A percentile compares a stretch with the other conserved stretches of the same genome.
These are phyloP conservation scores for Rhynchonycteris naso DNA, from an alignment of 2,797 vertebrate species.

Conservation along the genomic window DNA sequence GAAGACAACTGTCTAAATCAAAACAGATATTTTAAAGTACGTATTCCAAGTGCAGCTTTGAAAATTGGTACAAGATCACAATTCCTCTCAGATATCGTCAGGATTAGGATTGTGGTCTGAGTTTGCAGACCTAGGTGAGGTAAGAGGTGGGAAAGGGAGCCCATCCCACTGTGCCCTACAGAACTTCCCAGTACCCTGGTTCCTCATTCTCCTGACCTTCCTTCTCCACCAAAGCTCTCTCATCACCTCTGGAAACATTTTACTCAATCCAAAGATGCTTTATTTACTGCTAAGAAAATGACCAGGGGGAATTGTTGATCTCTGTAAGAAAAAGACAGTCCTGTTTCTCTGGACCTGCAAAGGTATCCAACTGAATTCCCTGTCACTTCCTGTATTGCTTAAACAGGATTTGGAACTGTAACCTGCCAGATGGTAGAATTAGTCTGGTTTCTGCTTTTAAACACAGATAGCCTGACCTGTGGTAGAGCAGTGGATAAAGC, in stretches of 20 bases:
- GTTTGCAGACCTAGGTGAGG: too few species aligned
- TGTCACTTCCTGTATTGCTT: background rate
- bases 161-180: background rate
- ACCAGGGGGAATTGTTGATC: background rate
- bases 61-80: background rate
- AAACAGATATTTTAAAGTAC: constrained; percentile 24
- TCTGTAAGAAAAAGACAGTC: background rate
- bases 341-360: background rate
- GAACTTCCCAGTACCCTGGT: background rate
- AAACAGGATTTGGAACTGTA: background rate
- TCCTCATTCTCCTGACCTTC: background rate
- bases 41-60: background rate
- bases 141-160: background rate
- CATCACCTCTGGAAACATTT: background rate
- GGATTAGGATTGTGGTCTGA: background rate
- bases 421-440: background rate
- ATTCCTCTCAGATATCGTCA: background rate
- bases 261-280: background rate
- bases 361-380: background rate
- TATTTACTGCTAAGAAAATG: background rate
- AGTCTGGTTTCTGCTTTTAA: background rate
- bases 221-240: background rate
- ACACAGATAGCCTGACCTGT: background rate
- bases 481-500: too few species aligned
- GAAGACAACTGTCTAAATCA: background rate